These are phyloP conservation scores for Apus apus DNA, from an alignment of 2,113 vertebrate genomes.

Conservation along the genomic window DNA sequence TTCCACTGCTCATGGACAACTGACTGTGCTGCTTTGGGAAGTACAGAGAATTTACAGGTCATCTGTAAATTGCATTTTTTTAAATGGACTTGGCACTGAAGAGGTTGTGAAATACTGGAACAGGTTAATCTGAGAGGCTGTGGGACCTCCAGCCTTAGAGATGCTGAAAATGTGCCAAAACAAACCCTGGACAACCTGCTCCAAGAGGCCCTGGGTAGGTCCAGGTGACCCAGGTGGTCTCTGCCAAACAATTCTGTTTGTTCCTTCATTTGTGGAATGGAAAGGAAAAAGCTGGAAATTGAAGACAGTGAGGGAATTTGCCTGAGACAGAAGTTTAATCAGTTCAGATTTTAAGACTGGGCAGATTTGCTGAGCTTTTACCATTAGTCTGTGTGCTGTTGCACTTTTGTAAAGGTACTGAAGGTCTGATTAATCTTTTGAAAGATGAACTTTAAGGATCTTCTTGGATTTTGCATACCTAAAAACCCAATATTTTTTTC, in stretches of 20 bases:
- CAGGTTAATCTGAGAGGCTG: neutral
- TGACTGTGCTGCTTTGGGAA: neutral
- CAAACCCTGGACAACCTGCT: neutral
- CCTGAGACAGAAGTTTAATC: neutral
- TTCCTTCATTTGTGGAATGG: neutral
- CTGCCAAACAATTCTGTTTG: fast-evolving
- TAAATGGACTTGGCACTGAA: neutral
- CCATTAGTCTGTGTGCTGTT: neutral
- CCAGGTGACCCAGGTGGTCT: neutral
- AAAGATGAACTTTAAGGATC: neutral
- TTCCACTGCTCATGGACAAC: neutral
- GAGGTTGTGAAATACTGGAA: neutral
- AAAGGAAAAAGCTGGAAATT: neutral
- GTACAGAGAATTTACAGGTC: neutral
- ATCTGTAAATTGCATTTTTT: neutral
- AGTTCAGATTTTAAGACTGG: neutral
- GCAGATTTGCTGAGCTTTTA: neutral
- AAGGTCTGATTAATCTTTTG: neutral
- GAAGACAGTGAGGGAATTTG: neutral
- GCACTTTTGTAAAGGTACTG: neutral
- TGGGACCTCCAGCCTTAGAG: neutral
- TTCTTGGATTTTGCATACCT: neutral
- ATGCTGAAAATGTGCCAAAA: neutral
- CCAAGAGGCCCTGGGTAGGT: neutral
- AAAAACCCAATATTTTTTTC: neutral